Evolutionary conservation across 2,888 invertebrate genomes (phyloP).

Genomic region (Dolomedes plantarius): DNA sequence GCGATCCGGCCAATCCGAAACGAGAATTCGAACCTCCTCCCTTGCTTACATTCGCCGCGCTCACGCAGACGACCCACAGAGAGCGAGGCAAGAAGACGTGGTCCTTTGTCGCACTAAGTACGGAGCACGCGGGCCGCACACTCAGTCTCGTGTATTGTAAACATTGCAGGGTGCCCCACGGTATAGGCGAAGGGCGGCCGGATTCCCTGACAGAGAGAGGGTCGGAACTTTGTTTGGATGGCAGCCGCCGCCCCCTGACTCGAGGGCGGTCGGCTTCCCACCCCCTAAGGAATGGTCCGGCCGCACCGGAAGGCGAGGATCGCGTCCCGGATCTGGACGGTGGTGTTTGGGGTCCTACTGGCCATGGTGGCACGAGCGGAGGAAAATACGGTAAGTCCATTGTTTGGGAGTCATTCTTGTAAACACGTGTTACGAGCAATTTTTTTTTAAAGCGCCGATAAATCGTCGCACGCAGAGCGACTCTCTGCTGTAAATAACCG

Average conservation of each 20-base stretch:
- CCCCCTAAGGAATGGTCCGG: slow-evolving; percentile 26
- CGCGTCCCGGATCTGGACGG: slow-evolving; percentile 25
- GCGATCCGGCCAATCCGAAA: slow-evolving; percentile 31
- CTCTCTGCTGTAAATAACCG: too few relatives aligned
- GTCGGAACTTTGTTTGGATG: slow-evolving; percentile 17
- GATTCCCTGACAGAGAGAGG: slow-evolving; percentile 10
- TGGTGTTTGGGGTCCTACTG: slow-evolving; percentile 3
- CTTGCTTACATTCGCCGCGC: slow-evolving; percentile 4
- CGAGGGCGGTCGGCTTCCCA: slow-evolving; percentile 47
- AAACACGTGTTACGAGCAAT: too few relatives aligned
- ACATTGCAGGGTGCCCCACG: too few relatives aligned
- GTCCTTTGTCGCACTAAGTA: neutral
- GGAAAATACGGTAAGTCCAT: neutral
- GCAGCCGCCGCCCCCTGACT: slow-evolving; percentile 42
- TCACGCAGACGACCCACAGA: slow-evolving; percentile 48
- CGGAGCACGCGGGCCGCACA: neutral
- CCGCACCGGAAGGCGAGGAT: slow-evolving; percentile 46
- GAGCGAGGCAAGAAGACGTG: slow-evolving; percentile 5
- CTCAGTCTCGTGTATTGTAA: neutral
- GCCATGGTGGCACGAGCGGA: neutral
- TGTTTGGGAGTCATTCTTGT: too few relatives aligned
- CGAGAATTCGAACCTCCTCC: slow-evolving; percentile 15
- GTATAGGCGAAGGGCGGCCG: neutral
- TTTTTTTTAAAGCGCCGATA: too few relatives aligned
- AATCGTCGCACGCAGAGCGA: too few relatives aligned